A percentile compares a stretch with the other conserved stretches of the same genome.
Conservation (phyloP, 1,140 invertebrate genomes). For the Musca vetustissima region DNA sequence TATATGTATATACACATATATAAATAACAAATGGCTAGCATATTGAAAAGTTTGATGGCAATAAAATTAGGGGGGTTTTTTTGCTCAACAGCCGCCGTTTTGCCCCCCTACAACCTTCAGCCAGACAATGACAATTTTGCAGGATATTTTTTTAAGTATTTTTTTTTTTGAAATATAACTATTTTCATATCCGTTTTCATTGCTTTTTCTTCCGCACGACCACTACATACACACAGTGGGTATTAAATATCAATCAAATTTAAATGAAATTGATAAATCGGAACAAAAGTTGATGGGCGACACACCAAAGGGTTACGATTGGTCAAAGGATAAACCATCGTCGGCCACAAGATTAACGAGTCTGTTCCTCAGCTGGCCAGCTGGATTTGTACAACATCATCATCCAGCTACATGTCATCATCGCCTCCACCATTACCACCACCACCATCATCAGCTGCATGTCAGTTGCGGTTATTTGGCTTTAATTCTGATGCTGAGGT, state of each 20-base stretch:
- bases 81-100: too few relatives aligned
- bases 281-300: slow-evolving; percentile 65
- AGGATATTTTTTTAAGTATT: background rate
- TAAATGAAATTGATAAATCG: slow-evolving; percentile 72
- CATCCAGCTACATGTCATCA: too few relatives aligned
- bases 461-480: background rate
- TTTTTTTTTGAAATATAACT: background rate
- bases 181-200: background rate
- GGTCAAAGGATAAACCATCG: slow-evolving; percentile 46
- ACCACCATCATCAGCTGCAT: background rate
- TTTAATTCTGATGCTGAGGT: slow-evolving; percentile 12
- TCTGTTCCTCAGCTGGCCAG: background rate
- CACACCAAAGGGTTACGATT: slow-evolving; percentile 49
- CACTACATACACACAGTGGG: slow-evolving; percentile 56
- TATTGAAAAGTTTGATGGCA: too few relatives aligned
- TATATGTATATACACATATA: too few relatives aligned
- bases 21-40: background rate
- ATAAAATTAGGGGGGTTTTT: too few relatives aligned
- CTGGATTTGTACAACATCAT: too few relatives aligned
- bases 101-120: background rate
- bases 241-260: slow-evolving; percentile 67
- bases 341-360: slow-evolving; percentile 12
- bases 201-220: too few relatives aligned
- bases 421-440: background rate
- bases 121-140: too few relatives aligned